phyloP scores from a whole-genome alignment of 1,140 invertebrate species.

The Dendroctonus ponderosae region DNA sequence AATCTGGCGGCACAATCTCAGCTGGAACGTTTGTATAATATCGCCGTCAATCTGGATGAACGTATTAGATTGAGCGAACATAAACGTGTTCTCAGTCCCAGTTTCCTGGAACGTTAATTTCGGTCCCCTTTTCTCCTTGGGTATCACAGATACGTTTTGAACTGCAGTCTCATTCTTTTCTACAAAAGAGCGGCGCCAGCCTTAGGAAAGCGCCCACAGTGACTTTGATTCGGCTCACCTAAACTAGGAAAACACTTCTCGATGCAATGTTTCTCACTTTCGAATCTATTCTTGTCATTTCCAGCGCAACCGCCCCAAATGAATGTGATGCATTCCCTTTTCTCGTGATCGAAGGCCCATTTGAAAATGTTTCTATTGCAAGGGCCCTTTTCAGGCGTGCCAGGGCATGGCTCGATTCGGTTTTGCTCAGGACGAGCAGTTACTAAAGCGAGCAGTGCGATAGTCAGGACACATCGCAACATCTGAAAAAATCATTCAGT shows the following conservation, averaged over 20 bases:
- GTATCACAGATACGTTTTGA: conserved; percentile 51
- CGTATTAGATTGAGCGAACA: conserved; percentile 83
- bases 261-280: conserved; percentile 69
- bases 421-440: conserved; percentile 30
- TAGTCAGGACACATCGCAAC: background rate
- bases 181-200: background rate
- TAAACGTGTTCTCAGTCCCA: conserved; percentile 73
- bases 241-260: conserved; percentile 61
- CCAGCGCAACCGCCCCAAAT: conserved; percentile 76
- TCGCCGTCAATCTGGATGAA: conserved; percentile 84
- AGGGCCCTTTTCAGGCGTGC: conserved; percentile 58
- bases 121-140: conserved; percentile 68
- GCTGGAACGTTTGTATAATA: conserved; percentile 80
- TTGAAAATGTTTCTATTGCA: conserved; percentile 68
- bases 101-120: conserved; percentile 80
- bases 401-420: conserved; percentile 40
- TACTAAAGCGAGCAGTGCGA: background rate
- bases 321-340: conserved; percentile 67
- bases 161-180: conserved; percentile 16
- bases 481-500: background rate
- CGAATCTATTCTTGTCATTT: conserved; percentile 74
- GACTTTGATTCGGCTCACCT: conserved; percentile 48
- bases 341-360: conserved; percentile 70
- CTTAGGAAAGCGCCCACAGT: background rate
- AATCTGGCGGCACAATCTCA: conserved; percentile 81